phyloP scores from a whole-genome alignment of 2,888 invertebrate species.

The Thymelicus acteon region DNA sequence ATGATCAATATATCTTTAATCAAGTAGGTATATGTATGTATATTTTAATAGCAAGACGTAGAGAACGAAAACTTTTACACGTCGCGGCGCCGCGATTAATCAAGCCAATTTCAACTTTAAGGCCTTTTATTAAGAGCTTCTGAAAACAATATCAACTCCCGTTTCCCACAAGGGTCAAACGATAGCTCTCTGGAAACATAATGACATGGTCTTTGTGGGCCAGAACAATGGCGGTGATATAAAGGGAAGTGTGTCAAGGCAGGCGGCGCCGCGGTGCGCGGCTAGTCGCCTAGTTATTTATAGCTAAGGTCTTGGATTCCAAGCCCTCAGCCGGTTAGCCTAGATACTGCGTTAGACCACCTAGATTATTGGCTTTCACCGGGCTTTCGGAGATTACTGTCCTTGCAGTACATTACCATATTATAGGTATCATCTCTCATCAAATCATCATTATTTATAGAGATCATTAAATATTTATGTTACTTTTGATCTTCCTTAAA shows the following conservation, averaged over 20 bases:
- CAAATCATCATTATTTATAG: too few species aligned
- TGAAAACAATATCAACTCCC: conserved; percentile 8
- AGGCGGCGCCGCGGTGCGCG: conserved; percentile 18
- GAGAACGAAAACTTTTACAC: not conserved
- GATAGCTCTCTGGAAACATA: conserved; percentile 5
- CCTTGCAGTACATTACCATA: too few species aligned
- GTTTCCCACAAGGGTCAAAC: conserved; percentile 11
- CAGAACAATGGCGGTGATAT: conserved; percentile 18
- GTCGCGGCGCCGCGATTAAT: not conserved
- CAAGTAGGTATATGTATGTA: too few species aligned
- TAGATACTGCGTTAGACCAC: not conserved
- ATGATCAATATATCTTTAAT: too few species aligned
- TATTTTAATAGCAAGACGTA: too few species aligned
- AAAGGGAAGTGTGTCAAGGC: conserved; percentile 28
- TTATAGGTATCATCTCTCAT: too few species aligned
- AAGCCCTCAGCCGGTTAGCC: conserved; percentile 11
- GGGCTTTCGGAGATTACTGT: not conserved
- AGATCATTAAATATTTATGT: too few species aligned
- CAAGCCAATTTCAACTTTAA: not conserved
- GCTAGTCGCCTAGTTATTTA: conserved; percentile 24
- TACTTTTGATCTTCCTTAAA: too few species aligned
- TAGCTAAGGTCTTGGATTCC: conserved; percentile 21
- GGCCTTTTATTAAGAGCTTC: not conserved
- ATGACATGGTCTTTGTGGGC: conserved; percentile 20
- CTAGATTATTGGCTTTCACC: not conserved